phyloP scores from a whole-genome alignment of 2,797 vertebrate genomes.

The Xenopus petersii region DNA sequence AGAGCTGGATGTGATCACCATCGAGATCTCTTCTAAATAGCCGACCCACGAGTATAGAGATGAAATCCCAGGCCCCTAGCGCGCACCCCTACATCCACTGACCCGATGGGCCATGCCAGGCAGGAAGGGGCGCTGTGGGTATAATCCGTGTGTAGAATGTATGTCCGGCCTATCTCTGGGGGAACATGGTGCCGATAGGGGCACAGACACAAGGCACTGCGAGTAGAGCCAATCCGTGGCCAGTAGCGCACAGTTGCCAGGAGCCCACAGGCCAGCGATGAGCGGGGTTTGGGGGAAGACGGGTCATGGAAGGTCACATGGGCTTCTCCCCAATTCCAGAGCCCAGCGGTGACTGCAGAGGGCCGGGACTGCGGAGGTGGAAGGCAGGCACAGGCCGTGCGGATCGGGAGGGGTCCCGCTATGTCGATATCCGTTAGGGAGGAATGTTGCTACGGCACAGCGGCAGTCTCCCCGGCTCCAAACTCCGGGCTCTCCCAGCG shows the following conservation, averaged over 20 bases:
- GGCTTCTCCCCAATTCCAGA: not conserved
- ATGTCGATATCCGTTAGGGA: no score
- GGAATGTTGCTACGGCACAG: not conserved
- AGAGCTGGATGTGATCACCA: conserved; percentile 82
- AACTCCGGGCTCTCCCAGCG: conserved; percentile 31
- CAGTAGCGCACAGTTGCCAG: not conserved
- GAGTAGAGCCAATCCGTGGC: not conserved
- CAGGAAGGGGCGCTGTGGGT: no score
- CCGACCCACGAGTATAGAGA: not conserved
- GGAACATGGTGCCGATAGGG: conserved; percentile 24
- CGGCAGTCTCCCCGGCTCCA: conserved; percentile 15
- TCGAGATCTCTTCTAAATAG: conserved; percentile 41
- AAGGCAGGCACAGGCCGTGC: no score
- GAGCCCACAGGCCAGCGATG: not conserved
- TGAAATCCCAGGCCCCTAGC: not conserved
- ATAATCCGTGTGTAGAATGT: no score
- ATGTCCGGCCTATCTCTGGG: conserved; percentile 27
- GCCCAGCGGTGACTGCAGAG: no score
- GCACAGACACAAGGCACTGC: not conserved
- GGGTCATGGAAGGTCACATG: conserved; percentile 45
- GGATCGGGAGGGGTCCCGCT: not conserved
- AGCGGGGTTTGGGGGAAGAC: not conserved
- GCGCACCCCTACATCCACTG: no score
- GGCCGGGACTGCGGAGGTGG: not conserved
- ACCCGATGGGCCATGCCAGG: no score